A percentile compares a stretch with the other conserved stretches of the same genome.
Evolutionary conservation across 1,140 invertebrate genomes (phyloP).

Genomic region (Phocides pigmalion): DNA sequence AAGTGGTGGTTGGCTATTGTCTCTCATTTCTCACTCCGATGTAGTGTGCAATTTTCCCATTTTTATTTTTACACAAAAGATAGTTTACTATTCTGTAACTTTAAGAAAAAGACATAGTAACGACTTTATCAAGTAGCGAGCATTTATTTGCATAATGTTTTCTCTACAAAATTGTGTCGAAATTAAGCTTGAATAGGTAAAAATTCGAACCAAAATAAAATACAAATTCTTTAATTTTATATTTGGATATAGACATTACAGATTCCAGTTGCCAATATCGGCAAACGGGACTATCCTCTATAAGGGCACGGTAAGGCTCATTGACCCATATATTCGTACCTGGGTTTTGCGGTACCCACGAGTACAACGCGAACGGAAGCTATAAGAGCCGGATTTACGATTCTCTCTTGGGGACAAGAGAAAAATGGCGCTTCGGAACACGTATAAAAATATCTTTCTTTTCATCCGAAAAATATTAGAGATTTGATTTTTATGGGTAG

Average conservation of each 20-base stretch:
- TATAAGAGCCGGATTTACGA: conserved; percentile 31
- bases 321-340: conserved; percentile 31
- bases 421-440: conserved; percentile 21
- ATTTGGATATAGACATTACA: not conserved
- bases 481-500: conserved; percentile 14
- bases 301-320: conserved; percentile 9
- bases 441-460: conserved; percentile 22
- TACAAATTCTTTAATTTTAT: not conserved
- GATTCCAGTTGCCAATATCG: not conserved
- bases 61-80: not conserved
- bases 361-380: conserved; percentile 24
- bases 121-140: too few species aligned
- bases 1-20: not conserved
- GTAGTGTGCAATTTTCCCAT: not conserved
- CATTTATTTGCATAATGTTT: too few species aligned
- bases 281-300: not conserved
- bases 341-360: conserved; percentile 15
- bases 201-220: too few species aligned
- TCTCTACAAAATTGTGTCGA: too few species aligned
- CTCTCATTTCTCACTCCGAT: not conserved
- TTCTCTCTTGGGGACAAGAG: conserved; percentile 22
- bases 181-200: too few species aligned
- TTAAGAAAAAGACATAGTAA: too few species aligned
- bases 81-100: too few species aligned
- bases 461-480: conserved; percentile 24